Percentiles rank a stretch among this genome's conserved stretches.
phyloP scores from a whole-genome alignment of 1,140 invertebrate genomes.

The Melipona quadrifasciata region DNA sequence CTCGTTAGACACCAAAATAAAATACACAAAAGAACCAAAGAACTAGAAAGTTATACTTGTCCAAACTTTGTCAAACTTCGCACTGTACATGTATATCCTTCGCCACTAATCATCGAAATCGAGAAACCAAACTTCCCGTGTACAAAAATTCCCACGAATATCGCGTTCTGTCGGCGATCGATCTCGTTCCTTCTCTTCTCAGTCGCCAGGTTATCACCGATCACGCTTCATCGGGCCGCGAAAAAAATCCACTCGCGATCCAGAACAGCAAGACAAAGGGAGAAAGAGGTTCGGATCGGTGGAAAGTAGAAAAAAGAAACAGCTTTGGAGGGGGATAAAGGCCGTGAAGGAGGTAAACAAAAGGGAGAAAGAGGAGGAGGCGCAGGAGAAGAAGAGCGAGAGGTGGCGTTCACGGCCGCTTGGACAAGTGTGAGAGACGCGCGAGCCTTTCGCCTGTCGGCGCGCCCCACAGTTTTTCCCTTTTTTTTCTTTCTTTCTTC shows the following conservation, averaged over 20 bases:
- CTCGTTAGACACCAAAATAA: too few species aligned
- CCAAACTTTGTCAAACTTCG: too few species aligned
- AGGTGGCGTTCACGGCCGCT: neutral
- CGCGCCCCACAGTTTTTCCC: neutral
- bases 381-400: neutral
- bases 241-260: constrained; percentile 63
- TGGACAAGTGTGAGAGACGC: constrained; percentile 18
- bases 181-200: neutral
- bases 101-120: too few species aligned
- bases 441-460: constrained; percentile 24
- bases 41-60: too few species aligned
- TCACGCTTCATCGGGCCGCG: constrained; percentile 69
- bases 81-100: too few species aligned
- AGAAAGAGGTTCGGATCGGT: neutral
- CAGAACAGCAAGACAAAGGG: neutral
- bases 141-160: too few species aligned
- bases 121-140: too few species aligned
- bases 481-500: too few species aligned
- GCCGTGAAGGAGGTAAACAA: constrained; percentile 39
- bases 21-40: too few species aligned
- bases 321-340: constrained; percentile 9
- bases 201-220: neutral
- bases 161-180: neutral
- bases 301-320: neutral
- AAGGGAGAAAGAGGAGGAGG: constrained; percentile 39